Base-by-base conservation (phyloP, 2,797 vertebrate genomes). In the Gambusia yucatana region DNA sequence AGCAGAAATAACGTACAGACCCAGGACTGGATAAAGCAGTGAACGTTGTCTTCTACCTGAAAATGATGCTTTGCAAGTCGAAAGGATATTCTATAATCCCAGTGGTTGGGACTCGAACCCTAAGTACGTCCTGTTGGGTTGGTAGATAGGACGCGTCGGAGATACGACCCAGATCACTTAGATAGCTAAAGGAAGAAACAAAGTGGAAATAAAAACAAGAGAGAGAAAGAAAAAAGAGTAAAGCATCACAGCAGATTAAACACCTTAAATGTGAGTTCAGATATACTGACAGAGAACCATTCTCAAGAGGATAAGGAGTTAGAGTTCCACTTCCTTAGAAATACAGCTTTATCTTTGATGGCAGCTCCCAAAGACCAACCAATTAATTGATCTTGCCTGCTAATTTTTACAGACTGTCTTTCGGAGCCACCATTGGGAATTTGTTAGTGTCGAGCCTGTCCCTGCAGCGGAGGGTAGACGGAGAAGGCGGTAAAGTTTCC, bases 41-140 rank as follows among this genome's bases (percentile, higher is more conserved):
- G 63, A 65, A 81, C 65, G 84, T 88, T 22, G 81, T 90, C 83
- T 89, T 95, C 91, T 96, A 97, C 96, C 96, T 96, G 96, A 97
- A 97, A 94, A 96, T 97, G 95, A 96, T 96, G 95, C 96, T 97
- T 94, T 97, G 96, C 94, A 97, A 95, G 94, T 96, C 96, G 91
- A 96, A 96, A 84, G 96, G 96, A 93, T 97, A 96, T 91, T 97
- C 96, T 92, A 97, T 96, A 90, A 96, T 96, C 90, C 96, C 96
- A 88, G 96, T 96, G 86, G 96, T 97, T 87, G 96, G 96, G 93
- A 97, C 96, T 91, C 96, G 96, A 94, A 97, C 96, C 94, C 96
- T 95, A 93, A 97, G 96, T 89, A 97, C 96, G n/a, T 96, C 96
- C 88, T 97, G 96, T 89, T 96, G 96, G 79, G 96, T 96, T 84